Base-by-base conservation (phyloP, 2,797 vertebrate genomes). In the Scolopax bukidnonensis region DNA sequence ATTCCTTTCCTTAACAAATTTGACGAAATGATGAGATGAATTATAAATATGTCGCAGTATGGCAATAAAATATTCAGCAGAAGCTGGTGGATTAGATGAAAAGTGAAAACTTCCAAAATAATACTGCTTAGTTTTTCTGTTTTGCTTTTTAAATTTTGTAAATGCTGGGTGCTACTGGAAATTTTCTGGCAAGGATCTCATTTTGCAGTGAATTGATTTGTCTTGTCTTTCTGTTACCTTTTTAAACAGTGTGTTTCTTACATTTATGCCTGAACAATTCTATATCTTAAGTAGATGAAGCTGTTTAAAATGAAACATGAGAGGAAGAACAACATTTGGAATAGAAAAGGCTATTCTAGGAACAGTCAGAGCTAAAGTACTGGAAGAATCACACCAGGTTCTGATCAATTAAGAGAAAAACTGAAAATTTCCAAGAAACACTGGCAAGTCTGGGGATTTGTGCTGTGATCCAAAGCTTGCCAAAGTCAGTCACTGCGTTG, bases 41-140 rank as follows among this genome's bases (percentile, higher is more conserved):
- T 95, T 94, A 89, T 93, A 83, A 93, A 94, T 93, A 87, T 48
- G 40, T 85, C 75, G 65, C 88, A 85, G 61, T 64, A 65, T 65
- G 79, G 87, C 78, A 92, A 90, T 95, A 92, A 95, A 94, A 89
- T 94, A 84, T 95, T 96, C 75, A 95, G 88, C 67, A 94, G 75
- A 91, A 89, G 71, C 81, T 83, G 68, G 59, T 90, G 60, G 64
- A 80, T 89, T 89, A 93, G 68, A 87, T 75, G 81, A 94, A 83
- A 95, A 93, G 45, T 85, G 47, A 90, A 97, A 93, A 74, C 60
- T 91, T 95, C n/a, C 60, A 80, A 90, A 93, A 85, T 70, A 96
- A 87, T 57, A 73, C 56, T 77, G 64, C 65, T 85, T 80, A 79
- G 75, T 27, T 79, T 81, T 85, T 94, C 43, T 88, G 54, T 11